Percentiles rank a stretch among this genome's conserved stretches.
Evolutionary conservation across 1,140 invertebrate species (phyloP).

Genomic region (Branchinecta lindahli): DNA sequence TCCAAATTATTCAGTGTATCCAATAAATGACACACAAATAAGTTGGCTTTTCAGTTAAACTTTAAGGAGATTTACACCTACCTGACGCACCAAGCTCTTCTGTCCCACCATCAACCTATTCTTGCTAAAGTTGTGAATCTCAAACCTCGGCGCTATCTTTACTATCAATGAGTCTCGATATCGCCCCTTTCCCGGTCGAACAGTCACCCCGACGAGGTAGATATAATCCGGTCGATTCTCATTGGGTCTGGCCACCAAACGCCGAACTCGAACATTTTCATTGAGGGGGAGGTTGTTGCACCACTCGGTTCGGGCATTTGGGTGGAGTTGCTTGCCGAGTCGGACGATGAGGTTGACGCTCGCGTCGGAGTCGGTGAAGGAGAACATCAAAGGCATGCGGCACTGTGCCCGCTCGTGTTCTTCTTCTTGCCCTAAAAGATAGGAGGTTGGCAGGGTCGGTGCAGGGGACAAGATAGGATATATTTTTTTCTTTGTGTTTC

Average conservation of each 20-base stretch:
- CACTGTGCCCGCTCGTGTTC: constrained; percentile 87
- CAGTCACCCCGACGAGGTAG: constrained; percentile 68
- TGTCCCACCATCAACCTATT: constrained; percentile 72
- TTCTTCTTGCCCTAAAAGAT: constrained; percentile 62
- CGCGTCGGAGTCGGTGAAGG: constrained; percentile 72
- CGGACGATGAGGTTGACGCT: constrained; percentile 45
- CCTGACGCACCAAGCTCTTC: constrained; percentile 31
- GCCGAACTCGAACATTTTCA: constrained; percentile 46
- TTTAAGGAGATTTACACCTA: no score
- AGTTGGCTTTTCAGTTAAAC: no score
- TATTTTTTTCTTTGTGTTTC: no score
- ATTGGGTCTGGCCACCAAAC: constrained; percentile 44
- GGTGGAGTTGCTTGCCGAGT: constrained; percentile 51
- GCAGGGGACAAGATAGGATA: no score
- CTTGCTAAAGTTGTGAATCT: constrained; percentile 77
- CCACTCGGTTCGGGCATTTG: constrained; percentile 50
- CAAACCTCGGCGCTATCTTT: constrained; percentile 78
- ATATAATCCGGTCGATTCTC: constrained; percentile 47
- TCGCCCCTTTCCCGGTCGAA: constrained; percentile 65
- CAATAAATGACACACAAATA: no score
- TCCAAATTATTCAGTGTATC: no score
- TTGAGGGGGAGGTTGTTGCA: constrained; percentile 65
- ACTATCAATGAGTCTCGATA: constrained; percentile 82
- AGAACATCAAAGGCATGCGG: constrained; percentile 83
- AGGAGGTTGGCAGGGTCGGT: no score